Evolutionary conservation across 2,113 vertebrate species (phyloP).

Genomic region (Microcebus jonahi): DNA sequence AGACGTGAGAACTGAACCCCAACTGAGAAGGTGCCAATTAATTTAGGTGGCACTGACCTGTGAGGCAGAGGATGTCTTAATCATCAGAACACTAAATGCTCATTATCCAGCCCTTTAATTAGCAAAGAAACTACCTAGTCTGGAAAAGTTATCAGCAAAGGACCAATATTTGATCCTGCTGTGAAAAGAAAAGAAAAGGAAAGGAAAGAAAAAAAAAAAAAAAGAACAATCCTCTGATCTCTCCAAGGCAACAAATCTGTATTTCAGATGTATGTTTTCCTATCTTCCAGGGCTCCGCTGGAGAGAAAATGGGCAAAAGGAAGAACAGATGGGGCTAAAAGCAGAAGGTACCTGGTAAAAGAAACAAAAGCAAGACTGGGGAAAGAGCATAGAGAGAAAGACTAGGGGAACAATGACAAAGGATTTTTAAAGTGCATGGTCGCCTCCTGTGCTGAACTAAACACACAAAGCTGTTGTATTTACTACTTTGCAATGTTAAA

Average conservation of each 20-base stretch:
- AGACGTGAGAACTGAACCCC: slow-evolving; percentile 22
- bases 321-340: slow-evolving; percentile 44
- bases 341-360: neutral
- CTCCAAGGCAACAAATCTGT: slow-evolving; percentile 23
- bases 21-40: slow-evolving; percentile 63
- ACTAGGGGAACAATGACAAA: neutral
- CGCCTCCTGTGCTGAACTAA: neutral
- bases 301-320: slow-evolving; percentile 27
- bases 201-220: neutral
- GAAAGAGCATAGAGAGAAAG: neutral
- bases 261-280: slow-evolving; percentile 33
- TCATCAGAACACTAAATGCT: neutral
- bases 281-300: neutral
- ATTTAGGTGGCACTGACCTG: slow-evolving; percentile 56
- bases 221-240: slow-evolving; percentile 24
- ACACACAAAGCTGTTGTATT: neutral
- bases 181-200: neutral
- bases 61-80: slow-evolving; percentile 9
- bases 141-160: slow-evolving; percentile 19
- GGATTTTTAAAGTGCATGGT: neutral
- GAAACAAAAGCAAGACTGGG: neutral
- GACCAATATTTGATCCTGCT: neutral
- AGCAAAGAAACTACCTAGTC: neutral
- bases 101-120: slow-evolving; percentile 51
- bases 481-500: neutral